Conservation (phyloP, 2,888 invertebrate species). For the Drosophila macrothrix region DNA sequence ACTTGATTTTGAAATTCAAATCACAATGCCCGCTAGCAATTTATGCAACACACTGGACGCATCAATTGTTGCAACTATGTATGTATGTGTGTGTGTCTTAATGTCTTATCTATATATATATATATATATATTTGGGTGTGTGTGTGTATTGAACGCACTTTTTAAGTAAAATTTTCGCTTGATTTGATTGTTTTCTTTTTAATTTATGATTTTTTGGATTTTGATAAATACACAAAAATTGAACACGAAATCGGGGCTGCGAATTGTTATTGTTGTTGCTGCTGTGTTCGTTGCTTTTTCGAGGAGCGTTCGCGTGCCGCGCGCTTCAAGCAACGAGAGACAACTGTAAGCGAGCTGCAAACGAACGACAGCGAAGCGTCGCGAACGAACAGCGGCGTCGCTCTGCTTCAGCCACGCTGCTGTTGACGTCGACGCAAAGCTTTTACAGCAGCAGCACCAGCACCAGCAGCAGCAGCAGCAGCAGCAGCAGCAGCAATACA, state of each 20-base stretch:
- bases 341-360: conserved; percentile 78
- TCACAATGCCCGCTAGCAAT: conserved; percentile 69
- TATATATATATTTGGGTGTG: conserved; percentile 4
- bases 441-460: conserved; percentile 60
- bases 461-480: conserved; percentile 32
- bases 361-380: conserved; percentile 69
- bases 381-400: conserved; percentile 65
- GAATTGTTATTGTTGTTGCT: conserved; percentile 42
- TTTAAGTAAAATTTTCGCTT: conserved; percentile 24
- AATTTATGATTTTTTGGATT: conserved; percentile 13
- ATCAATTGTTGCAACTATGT: conserved; percentile 50
- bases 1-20: conserved; percentile 79
- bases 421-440: conserved; percentile 67
- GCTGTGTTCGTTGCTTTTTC: conserved; percentile 31
- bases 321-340: conserved; percentile 83
- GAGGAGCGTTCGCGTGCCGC: conserved; percentile 79
- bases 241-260: conserved; percentile 48
- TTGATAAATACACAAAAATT: conserved; percentile 60
- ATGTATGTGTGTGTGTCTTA: conserved; percentile 16
- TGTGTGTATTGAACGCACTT: conserved; percentile 54
- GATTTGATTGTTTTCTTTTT: conserved; percentile 11
- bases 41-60: conserved; percentile 67
- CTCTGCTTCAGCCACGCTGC: conserved; percentile 40
- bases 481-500: conserved; percentile 42
- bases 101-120: neutral